Base-by-base conservation (phyloP, 1,140 invertebrate genomes). In the Pseudomyrmex concolor region DNA sequence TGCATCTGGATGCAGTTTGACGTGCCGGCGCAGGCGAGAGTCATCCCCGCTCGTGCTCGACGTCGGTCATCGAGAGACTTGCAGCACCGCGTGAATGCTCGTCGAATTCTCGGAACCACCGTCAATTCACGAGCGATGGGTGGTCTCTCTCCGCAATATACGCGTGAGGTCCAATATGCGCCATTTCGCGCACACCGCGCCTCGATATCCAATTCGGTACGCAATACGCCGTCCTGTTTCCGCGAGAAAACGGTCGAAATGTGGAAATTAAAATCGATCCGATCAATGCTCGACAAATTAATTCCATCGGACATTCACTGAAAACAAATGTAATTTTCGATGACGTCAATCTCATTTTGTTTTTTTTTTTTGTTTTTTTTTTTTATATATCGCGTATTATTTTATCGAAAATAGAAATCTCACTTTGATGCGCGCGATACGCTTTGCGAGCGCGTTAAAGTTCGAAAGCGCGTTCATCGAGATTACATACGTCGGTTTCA, bases 81-180 rank as follows among this genome's bases (percentile, higher is more conserved):
- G 64, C 54, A 55, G 67, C 86, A 50, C 59, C 85, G 74, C 68
- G 64, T 68, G 86, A 88, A 87, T 76, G 83, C 76, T 45, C 66
- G 67, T 77, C 66, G 62, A 73, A 85, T 88, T 88, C 86, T 87
- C 60, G 78, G 86, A 87, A 87, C 77, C 62, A 73, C 70, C 86
- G 71, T 83, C 86, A 88, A 86, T 88, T 88, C 84, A 72, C 57
- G 57, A 25, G 43, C 87, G 72, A 88, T 88, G 87, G 86, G 87
- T 88, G 87, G 86, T 88, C 87, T 34, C 34, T 34, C 34, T 82
- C 48, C 17, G 70, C 81, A 48, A 66, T 82, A 68, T n/a, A n/a
- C n/a, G n/a, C 80, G 80, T 83, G 78, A 64, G 86, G 78, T 84
- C 86, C 60, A 57, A 64, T 63, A 63, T 50, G 67, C 25, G 63